Conservation (phyloP, 2,113 vertebrate species). For the Puntigrus tetrazona region DNA sequence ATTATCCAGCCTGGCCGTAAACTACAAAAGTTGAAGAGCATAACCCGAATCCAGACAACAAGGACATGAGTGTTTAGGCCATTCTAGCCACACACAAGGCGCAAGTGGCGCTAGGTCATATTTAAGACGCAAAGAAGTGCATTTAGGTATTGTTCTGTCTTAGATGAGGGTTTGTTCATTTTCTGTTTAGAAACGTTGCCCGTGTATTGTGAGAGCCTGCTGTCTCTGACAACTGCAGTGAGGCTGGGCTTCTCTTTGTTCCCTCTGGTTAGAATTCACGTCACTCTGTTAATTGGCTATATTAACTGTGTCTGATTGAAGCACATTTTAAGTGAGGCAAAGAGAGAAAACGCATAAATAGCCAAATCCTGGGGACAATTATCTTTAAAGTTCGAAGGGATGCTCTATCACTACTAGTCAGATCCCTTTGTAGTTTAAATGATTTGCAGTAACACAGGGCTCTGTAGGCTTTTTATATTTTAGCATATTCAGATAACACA, state of each 20-base stretch:
- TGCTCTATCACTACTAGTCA: constrained; percentile 27
- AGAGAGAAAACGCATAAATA: constrained; percentile 31
- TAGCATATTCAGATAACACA: background rate
- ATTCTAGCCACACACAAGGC: constrained; percentile 1
- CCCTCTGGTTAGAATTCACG: constrained; percentile 34
- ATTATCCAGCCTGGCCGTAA: background rate
- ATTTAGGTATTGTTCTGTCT: constrained; percentile 18
- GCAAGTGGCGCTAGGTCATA: background rate
- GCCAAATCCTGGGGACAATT: constrained; percentile 27
- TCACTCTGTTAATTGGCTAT: constrained; percentile 43
- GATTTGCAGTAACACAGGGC: background rate
- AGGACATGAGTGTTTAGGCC: constrained; percentile 9
- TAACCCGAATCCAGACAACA: background rate
- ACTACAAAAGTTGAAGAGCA: background rate
- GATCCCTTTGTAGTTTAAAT: constrained; percentile 46
- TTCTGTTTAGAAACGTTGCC: constrained; percentile 17
- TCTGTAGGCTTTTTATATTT: background rate
- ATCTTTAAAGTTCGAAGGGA: constrained; percentile 24
- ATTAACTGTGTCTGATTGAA: constrained; percentile 49
- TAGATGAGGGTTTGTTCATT: constrained; percentile 25
- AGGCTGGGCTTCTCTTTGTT: constrained; percentile 21
- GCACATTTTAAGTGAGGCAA: constrained; percentile 35
- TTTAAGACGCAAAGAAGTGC: background rate
- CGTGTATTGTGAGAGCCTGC: background rate
- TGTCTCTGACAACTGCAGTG: background rate